Base-by-base conservation (phyloP, 2,113 vertebrate genomes). In the Lipotes vexillifer region DNA sequence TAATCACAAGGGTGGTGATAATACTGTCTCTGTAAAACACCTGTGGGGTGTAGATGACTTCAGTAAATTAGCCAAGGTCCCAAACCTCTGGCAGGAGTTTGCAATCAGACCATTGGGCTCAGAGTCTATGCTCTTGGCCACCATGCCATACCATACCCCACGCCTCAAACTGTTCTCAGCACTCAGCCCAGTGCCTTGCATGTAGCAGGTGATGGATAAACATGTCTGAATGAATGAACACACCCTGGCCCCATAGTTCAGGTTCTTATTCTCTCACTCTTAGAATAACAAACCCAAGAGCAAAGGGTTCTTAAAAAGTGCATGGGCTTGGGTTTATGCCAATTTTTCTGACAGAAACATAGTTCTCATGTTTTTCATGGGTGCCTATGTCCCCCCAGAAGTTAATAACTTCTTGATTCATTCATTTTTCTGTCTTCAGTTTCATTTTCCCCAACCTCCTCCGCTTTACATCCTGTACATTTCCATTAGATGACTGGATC, bases 401-500 rank as follows among this genome's bases (percentile, higher is more conserved):
- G 23, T 81, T 81, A 59, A 6, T 25, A 84, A 63, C 71, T n/a
- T 72, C 63, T 93, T 31, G 66, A 88, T 66, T 88, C 46, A 68
- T 74, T 95, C 71, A 85, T 85, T 92, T 66, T 91, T 93, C 77
- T 88, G 55, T 95, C 75, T 92, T 46, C 4, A 5, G n/a, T 91
- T 84, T 95, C 75, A 44, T 83, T 82, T 69, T n/a, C 21, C 7
- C 55, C 74, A 68, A 8, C 8, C 2, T 5, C 44, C 20, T 87
- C 52, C 10, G 44, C 21, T 31, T 81, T 49, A 81, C 13, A 63
- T 78, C 74, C 59, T 46, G 31, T 52, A 25, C 36, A 18, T n/a
- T 25, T 8, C 63, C 38, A 27, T 38, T 55, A 81, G 88, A 46
- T 81, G 46, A 78, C 38, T 15, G 33, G 57, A 74, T 63, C 38